These are phyloP conservation scores for Colius striatus DNA, from an alignment of 2,113 vertebrate genomes.

Conservation along the genomic window DNA sequence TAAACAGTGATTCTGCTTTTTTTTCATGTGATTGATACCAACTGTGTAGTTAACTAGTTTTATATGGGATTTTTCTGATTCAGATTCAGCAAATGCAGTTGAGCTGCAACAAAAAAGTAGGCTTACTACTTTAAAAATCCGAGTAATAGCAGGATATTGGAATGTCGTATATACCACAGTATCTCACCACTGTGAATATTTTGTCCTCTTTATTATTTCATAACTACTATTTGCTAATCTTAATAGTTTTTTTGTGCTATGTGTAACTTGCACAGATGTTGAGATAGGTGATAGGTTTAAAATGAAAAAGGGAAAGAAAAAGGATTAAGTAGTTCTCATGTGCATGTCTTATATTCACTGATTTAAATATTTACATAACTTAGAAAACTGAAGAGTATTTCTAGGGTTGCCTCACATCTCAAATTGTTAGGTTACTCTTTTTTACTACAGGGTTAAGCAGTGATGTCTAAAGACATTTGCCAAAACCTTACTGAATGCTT, in stretches of 20 bases:
- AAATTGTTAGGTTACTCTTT: neutral
- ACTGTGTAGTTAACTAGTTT: neutral
- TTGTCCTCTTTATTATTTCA: neutral
- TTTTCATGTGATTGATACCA: neutral
- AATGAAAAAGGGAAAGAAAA: neutral
- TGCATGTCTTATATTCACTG: neutral
- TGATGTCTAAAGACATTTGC: neutral
- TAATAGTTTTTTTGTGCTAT: neutral
- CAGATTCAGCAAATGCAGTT: neutral
- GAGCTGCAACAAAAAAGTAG: neutral
- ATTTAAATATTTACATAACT: neutral
- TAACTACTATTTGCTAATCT: neutral
- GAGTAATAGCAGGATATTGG: neutral
- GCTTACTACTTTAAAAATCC: neutral
- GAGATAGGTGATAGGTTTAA: neutral
- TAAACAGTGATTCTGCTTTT: neutral
- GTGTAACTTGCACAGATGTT: neutral
- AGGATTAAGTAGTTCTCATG: neutral
- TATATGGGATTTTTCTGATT: neutral
- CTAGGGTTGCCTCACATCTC: neutral
- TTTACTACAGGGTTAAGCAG: neutral
- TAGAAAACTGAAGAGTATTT: neutral
- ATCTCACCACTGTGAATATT: neutral
- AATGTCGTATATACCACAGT: rapidly evolving
- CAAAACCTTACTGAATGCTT: neutral